Evolutionary conservation across 2,888 invertebrate species (phyloP).

Genomic region (Zootermopsis nevadensis): DNA sequence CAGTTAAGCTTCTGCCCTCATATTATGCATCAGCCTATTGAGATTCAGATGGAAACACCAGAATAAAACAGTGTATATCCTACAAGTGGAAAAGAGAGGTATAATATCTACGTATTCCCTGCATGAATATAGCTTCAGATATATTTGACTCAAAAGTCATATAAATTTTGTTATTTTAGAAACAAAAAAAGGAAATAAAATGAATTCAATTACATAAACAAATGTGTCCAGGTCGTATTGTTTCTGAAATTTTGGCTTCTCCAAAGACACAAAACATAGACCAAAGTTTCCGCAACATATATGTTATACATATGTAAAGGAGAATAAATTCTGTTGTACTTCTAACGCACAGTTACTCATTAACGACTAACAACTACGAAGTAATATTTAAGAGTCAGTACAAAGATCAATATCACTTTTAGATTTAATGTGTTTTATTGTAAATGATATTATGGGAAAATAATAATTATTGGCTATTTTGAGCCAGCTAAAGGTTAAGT

Average conservation of each 20-base stretch:
- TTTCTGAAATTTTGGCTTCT: not conserved
- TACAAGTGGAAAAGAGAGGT: slow-evolving; percentile 2
- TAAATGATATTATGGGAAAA: too few relatives aligned
- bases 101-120: slow-evolving; percentile 3
- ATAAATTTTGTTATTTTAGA: slow-evolving; percentile 13
- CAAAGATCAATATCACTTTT: too few relatives aligned
- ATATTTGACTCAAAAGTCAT: slow-evolving; percentile 13
- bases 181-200: not conserved
- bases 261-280: not conserved
- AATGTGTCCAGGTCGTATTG: not conserved
- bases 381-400: too few relatives aligned
- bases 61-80: not conserved
- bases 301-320: too few relatives aligned
- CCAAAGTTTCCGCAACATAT: not conserved
- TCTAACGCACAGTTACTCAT: too few relatives aligned
- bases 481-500: too few relatives aligned
- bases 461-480: too few relatives aligned
- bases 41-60: slow-evolving; percentile 28
- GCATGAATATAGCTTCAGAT: slow-evolving; percentile 22
- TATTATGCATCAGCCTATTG: slow-evolving; percentile 36
- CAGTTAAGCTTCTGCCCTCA: slow-evolving; percentile 23
- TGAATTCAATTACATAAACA: not conserved
- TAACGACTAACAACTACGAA: too few relatives aligned
- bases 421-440: too few relatives aligned
- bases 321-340: too few relatives aligned